Base-by-base conservation (phyloP, 2,113 vertebrate genomes). In the Lagopus muta region DNA sequence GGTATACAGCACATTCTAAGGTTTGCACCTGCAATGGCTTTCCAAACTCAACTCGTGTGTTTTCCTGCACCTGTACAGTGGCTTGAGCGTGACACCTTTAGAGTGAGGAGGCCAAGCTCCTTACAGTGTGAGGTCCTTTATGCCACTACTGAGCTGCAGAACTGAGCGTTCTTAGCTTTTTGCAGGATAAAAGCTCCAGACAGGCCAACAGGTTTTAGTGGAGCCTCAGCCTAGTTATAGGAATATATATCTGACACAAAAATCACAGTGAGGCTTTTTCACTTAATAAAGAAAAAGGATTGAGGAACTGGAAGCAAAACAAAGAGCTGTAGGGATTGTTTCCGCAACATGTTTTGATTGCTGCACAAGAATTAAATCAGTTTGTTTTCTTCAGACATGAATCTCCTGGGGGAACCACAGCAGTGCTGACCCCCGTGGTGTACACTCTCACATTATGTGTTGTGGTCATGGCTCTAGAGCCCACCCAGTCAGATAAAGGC, bases 401-500 rank as follows among this genome's bases (percentile, higher is more conserved):
- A 42, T 84, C 62, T 95, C 77, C 83, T 17, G 1, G 22, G 90
- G 83, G 38, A 95, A 47, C 76, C 64, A 8, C 72, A 92, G 32
- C 25, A 73, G 88, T 86, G 38, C 58, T 5, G 14, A 86, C 81
- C 73, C 88, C 93, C 64, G 76, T 22, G 34, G 86, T 71, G 69
- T 76, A 81, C 13, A 0, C 69, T 91, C 79, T 86, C 64, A 55
- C 3, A 13, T 89, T 88, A 20, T 88, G 88, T 78, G 82, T 83
- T 92, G 83, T 88, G 90, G 83, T 91, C 90, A n/a, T 3, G 21
- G 79, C 82, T 92, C 34, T 83, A 47, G 83, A 92, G 90, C 90
- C 92, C 92, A 96, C 95, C 88, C 96, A 96, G 61, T 62, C 83
- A 75, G 92, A 96, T 86, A 60, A 93, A 96, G 76, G 90, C 86